A percentile compares a stretch with the other conserved stretches of the same genome.
Conservation (phyloP, 2,113 vertebrate genomes). For the Prolemur simus region DNA sequence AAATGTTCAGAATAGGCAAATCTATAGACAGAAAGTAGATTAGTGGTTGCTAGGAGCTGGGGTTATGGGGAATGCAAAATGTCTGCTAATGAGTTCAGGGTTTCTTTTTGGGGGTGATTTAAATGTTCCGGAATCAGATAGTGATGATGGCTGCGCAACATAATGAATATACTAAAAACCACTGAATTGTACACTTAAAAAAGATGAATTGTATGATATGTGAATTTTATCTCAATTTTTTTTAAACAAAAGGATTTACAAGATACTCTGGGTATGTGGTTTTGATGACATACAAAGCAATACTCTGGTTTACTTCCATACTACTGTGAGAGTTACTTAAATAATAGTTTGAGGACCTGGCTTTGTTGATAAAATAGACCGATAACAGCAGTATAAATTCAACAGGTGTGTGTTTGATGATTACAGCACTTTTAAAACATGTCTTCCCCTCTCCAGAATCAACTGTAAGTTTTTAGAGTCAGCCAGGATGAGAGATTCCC, state of each 20-base stretch:
- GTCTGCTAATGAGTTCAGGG: background rate
- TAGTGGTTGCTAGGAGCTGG: background rate
- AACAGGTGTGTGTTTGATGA: conserved; percentile 58
- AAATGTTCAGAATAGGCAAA: background rate
- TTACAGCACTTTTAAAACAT: background rate
- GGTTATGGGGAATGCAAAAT: background rate
- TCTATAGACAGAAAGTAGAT: background rate
- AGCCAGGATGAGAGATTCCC: background rate
- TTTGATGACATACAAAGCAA: background rate
- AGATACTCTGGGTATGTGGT: background rate
- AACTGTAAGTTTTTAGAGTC: background rate
- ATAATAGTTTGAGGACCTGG: background rate
- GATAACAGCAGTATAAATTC: background rate
- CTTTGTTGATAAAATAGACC: background rate
- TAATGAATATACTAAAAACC: background rate
- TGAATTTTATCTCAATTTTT: background rate
- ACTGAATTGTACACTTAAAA: background rate
- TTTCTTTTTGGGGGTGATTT: background rate
- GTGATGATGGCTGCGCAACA: background rate
- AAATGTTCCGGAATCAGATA: background rate
- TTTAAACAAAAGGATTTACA: background rate
- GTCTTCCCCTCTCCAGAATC: background rate
- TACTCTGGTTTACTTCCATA: background rate
- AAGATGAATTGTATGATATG: background rate
- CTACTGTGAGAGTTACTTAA: conserved; percentile 4